Base-by-base conservation (phyloP, 2,888 invertebrate genomes). In the Andricus quercusramuli region DNA sequence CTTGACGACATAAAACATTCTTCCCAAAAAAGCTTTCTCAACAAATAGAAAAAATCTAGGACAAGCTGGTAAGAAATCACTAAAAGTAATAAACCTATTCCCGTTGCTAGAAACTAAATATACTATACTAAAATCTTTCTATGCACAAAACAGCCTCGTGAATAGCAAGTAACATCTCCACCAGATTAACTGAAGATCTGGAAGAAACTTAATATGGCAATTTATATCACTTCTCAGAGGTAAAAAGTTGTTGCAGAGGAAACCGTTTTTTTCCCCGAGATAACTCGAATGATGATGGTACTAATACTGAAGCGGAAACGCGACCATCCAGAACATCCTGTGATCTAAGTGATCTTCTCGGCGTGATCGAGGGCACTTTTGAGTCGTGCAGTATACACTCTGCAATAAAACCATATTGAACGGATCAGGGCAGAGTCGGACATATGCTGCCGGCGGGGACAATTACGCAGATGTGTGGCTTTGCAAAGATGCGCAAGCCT, bases 391-490 rank as follows among this genome's bases (percentile, higher is more conserved):
- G 86, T 89, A 51, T 37, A 89, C 25, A 22, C 84, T 59, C 59
- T 59, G 22, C 59, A 29, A 64, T 64, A 64, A 64, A 29, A 64
- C 15, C 65, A 65, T 64, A 82, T 77, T 83, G 11, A 67, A 67
- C 59, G 3, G 78, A 25, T 56, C 51, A 37, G 85, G 83, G 78
- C 84, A 83, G 81, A 82, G 82, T 83, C 85, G 85, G 85, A 86
- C 87, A 88, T 90, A 90, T 90, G 92, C 91, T 90, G 92, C 92
- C 92, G 89, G 88, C 91, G 91, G 92, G 92, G 92, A 92, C 92
- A 92, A 92, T 92, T 92, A 92, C 92, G 92, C 92, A 92, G 92
- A 92, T 92, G 92, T 90, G 90, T 89, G 89, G 89, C 89, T 84
- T 79, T 79, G 85, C 81, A 81, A 80, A 82, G 87, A 85, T 88